Percentiles rank a stretch among this genome's conserved stretches.
phyloP scores from a whole-genome alignment of 2,888 invertebrate genomes.

The Uropetala carovei region DNA sequence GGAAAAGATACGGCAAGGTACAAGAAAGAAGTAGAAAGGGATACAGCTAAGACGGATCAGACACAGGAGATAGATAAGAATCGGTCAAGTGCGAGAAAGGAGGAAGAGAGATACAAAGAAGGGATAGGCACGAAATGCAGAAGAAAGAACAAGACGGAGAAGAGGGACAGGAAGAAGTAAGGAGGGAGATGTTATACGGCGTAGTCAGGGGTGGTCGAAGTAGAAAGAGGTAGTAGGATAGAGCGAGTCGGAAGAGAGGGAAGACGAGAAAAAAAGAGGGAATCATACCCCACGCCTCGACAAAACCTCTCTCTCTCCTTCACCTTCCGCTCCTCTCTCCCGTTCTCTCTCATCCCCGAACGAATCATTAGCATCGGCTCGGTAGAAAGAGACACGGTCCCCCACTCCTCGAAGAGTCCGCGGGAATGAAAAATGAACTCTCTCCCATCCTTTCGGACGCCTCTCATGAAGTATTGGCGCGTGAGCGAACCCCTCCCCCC shows the following conservation, averaged over 20 bases:
- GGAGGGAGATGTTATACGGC: too few species aligned
- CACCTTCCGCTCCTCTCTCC: too few species aligned
- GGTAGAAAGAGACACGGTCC: background rate
- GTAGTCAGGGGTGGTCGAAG: too few species aligned
- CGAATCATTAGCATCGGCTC: background rate
- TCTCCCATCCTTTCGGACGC: background rate
- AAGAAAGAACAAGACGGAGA: too few species aligned
- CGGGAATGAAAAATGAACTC: slow-evolving; percentile 26
- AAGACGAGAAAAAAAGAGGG: background rate
- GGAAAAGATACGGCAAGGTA: too few species aligned
- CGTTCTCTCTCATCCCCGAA: background rate
- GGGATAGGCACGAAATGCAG: background rate
- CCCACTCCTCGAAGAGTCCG: background rate
- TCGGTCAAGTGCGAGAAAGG: background rate
- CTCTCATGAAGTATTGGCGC: slow-evolving; percentile 19
- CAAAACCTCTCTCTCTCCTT: background rate
- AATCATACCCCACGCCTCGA: background rate
- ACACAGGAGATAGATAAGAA: background rate
- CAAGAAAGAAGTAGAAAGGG: too few species aligned
- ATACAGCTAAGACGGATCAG: background rate
- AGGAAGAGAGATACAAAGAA: too few species aligned
- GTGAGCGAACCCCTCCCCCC: background rate
- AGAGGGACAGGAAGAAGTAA: too few species aligned
- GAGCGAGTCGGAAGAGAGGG: background rate
- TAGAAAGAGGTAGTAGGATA: background rate